Evolutionary conservation across 1,140 invertebrate genomes (phyloP).

Genomic region (Chironomus tepperi): DNA sequence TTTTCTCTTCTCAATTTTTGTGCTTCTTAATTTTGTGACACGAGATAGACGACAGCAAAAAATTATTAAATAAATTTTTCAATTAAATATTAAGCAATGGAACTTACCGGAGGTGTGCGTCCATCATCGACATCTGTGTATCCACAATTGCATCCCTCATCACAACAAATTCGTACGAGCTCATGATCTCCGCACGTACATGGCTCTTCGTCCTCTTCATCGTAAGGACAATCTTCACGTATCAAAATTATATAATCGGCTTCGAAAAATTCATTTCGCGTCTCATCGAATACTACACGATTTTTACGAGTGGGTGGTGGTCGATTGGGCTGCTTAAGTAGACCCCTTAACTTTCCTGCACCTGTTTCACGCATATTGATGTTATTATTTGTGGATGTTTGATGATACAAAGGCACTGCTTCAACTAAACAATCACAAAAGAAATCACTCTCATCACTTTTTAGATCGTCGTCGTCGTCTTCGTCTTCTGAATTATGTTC

Average conservation of each 20-base stretch:
- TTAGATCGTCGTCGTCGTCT: constrained; percentile 25
- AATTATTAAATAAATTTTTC: background rate
- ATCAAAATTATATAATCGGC: constrained; percentile 81
- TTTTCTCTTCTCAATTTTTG: background rate
- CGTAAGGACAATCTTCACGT: constrained; percentile 70
- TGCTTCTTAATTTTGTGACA: background rate
- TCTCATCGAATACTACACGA: constrained; percentile 77
- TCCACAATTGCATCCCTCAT: constrained; percentile 47
- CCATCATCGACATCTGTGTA: constrained; percentile 37
- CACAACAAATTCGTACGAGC: constrained; percentile 54
- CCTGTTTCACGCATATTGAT: constrained; percentile 35
- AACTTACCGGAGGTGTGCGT: constrained; percentile 37
- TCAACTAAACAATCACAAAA: constrained; percentile 17
- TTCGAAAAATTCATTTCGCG: constrained; percentile 76
- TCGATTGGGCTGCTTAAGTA: constrained; percentile 39
- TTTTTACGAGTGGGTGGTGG: constrained; percentile 46
- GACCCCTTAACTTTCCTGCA: constrained; percentile 36
- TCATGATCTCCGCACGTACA: constrained; percentile 67
- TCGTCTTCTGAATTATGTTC: constrained; percentile 25
- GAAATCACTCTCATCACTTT: constrained; percentile 20
- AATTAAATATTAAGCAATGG: background rate
- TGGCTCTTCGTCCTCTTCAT: constrained; percentile 62
- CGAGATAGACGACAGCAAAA: background rate
- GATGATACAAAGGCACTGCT: constrained; percentile 19
- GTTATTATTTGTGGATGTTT: background rate